Evolutionary conservation across 2,797 vertebrate species (phyloP).

Genomic region (Allochrocebus solatus): DNA sequence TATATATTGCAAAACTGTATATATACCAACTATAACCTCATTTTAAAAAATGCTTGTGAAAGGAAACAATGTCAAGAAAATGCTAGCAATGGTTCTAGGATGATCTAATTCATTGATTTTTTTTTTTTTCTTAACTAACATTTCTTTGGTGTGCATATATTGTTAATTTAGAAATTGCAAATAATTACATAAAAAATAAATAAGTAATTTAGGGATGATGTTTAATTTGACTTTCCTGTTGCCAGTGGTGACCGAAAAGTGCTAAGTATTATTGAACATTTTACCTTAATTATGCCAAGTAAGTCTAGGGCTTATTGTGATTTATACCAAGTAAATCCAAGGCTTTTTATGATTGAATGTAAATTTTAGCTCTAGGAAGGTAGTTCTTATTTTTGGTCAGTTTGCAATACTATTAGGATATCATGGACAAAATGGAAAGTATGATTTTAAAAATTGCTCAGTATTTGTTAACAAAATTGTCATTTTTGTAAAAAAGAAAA

Average conservation of each 20-base stretch:
- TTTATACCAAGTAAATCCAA: neutral
- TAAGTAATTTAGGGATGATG: neutral
- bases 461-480: constrained; percentile 43
- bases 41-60: neutral
- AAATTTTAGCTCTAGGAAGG: constrained; percentile 55
- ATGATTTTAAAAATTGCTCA: neutral
- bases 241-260: neutral
- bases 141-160: neutral
- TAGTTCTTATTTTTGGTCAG: constrained; percentile 1
- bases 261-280: neutral
- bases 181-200: neutral
- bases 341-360: neutral
- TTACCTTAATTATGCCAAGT: neutral
- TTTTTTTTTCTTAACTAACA: neutral
- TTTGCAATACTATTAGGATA: constrained; percentile 41
- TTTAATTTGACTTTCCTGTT: neutral
- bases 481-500: constrained; percentile 23
- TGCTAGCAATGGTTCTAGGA: neutral
- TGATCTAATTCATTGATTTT: neutral
- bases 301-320: neutral
- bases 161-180: neutral
- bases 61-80: neutral
- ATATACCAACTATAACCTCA: neutral
- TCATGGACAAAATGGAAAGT: constrained; percentile 47
- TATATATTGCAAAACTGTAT: neutral